phyloP scores from a whole-genome alignment of 2,888 invertebrate genomes.

The Biston betularia region DNA sequence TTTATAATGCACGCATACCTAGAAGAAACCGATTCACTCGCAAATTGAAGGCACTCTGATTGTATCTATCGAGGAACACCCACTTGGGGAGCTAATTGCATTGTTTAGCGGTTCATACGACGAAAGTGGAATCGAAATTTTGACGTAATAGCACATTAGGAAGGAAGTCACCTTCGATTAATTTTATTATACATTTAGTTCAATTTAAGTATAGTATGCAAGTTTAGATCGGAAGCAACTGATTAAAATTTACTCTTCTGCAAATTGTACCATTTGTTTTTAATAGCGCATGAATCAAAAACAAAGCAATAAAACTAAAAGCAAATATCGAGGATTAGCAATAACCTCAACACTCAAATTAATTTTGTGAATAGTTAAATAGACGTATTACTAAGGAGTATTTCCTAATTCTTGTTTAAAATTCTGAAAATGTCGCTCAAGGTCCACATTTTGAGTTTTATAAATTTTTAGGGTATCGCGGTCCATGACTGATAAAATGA shows the following conservation, averaged over 20 bases:
- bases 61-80: too few species aligned
- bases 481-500: background rate
- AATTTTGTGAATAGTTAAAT: constrained; percentile 10
- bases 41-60: too few species aligned
- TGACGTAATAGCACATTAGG: background rate
- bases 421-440: constrained; percentile 13
- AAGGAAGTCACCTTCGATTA: too few species aligned
- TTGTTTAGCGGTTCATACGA: too few species aligned
- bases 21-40: too few species aligned
- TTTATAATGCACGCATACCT: too few species aligned
- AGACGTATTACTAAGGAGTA: background rate
- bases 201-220: too few species aligned
- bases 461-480: background rate
- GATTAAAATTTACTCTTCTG: background rate
- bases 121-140: too few species aligned
- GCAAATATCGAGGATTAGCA: constrained; percentile 6
- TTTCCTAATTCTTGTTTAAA: constrained; percentile 10
- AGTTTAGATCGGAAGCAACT: background rate
- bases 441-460: constrained; percentile 15
- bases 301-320: background rate
- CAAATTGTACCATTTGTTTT: background rate
- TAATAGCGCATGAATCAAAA: background rate
- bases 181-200: too few species aligned
- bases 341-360: constrained; percentile 21
- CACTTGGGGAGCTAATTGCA: too few species aligned